A percentile compares a stretch with the other conserved stretches of the same genome.
phyloP scores from a whole-genome alignment of 2,113 vertebrate genomes.

The Cyprinodon tularosa region DNA sequence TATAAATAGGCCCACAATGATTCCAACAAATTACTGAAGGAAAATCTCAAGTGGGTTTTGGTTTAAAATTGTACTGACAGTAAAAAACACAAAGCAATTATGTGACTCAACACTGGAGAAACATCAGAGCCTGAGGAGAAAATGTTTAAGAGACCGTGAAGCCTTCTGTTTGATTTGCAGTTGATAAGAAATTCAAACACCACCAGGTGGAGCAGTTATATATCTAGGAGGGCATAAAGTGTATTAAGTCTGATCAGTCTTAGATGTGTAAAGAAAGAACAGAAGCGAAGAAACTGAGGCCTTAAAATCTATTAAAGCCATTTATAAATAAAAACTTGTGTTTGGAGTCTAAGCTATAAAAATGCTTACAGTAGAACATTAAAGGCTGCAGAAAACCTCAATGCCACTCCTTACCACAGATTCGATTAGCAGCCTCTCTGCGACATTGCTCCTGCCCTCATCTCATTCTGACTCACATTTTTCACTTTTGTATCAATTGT shows the following conservation, averaged over 20 bases:
- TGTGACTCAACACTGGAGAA: neutral
- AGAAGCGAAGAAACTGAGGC: neutral
- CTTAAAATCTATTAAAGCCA: slow-evolving; percentile 5
- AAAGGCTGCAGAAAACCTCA: slow-evolving; percentile 6
- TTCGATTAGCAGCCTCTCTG: neutral
- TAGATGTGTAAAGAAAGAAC: neutral
- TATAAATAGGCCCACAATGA: neutral
- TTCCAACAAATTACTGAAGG: neutral
- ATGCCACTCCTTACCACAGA: neutral
- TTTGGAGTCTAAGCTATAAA: neutral
- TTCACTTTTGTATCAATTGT: neutral
- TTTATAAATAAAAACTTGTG: neutral
- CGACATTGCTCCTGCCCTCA: neutral
- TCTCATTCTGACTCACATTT: slow-evolving; percentile 1
- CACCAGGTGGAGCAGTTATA: slow-evolving; percentile 64
- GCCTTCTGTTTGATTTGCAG: too few species aligned
- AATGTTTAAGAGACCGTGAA: neutral
- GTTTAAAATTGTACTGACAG: neutral
- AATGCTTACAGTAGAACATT: neutral
- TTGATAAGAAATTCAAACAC: slow-evolving; percentile 1
- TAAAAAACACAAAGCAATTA: slow-evolving; percentile 5
- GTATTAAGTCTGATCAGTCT: neutral
- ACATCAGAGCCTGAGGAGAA: neutral
- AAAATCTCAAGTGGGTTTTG: slow-evolving; percentile 7
- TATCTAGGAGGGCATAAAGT: neutral